These are phyloP conservation scores for Lota lota DNA, from an alignment of 2,113 vertebrate species.

Conservation along the genomic window DNA sequence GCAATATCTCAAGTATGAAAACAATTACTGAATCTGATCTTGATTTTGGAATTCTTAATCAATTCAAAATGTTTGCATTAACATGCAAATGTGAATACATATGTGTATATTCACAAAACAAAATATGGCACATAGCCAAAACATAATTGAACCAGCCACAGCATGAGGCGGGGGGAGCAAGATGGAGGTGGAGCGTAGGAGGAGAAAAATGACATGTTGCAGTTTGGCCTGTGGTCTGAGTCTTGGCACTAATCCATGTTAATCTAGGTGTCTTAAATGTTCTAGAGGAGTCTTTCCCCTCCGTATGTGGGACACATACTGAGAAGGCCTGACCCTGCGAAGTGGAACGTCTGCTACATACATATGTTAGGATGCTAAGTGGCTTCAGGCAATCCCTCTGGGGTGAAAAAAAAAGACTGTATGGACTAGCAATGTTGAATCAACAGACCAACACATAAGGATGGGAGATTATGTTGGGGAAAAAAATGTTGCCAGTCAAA, in stretches of 20 bases:
- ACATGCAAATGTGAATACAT: neutral
- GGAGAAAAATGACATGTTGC: slow-evolving; percentile 47
- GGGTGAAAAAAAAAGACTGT: neutral
- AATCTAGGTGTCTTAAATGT: slow-evolving; percentile 73
- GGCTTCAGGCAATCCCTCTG: slow-evolving; percentile 15
- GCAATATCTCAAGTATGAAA: too few relatives aligned
- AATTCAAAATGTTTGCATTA: too few relatives aligned
- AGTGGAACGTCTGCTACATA: slow-evolving; percentile 39
- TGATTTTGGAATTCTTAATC: too few relatives aligned
- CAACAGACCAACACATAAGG: neutral
- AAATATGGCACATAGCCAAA: neutral
- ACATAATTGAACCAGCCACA: neutral
- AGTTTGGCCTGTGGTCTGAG: slow-evolving; percentile 54
- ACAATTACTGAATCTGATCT: too few relatives aligned
- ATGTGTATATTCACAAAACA: neutral
- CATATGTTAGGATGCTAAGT: slow-evolving; percentile 29
- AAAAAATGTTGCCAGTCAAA: slow-evolving; percentile 2
- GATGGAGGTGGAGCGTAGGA: slow-evolving; percentile 8
- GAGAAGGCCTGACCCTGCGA: slow-evolving; percentile 46
- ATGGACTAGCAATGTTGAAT: too few relatives aligned
- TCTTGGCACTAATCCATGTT: slow-evolving; percentile 71
- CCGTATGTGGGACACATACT: slow-evolving; percentile 58
- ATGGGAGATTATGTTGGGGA: neutral
- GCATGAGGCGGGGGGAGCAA: slow-evolving; percentile 12
- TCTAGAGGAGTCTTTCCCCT: slow-evolving; percentile 52